phyloP scores from a whole-genome alignment of 1,140 invertebrate species.

The Drosophila malerkotliana region DNA sequence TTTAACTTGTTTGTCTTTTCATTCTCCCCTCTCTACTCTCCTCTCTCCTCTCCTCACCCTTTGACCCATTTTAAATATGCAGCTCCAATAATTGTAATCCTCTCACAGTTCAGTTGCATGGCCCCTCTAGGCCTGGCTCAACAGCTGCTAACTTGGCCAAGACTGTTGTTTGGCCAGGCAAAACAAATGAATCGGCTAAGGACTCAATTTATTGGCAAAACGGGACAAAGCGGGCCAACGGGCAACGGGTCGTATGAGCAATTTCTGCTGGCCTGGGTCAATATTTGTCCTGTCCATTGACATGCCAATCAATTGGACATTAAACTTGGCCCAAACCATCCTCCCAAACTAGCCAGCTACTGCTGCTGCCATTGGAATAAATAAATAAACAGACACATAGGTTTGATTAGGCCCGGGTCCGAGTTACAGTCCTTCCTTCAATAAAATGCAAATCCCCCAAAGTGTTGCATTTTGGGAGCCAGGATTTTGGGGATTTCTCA shows the following conservation, averaged over 20 bases:
- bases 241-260: slow-evolving; percentile 53
- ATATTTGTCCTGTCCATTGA: slow-evolving; percentile 58
- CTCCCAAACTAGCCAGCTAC: neutral
- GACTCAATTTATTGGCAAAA: slow-evolving; percentile 48
- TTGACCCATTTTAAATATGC: slow-evolving; percentile 24
- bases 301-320: slow-evolving; percentile 59
- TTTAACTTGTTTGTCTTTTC: slow-evolving; percentile 44
- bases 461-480: neutral
- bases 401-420: slow-evolving; percentile 53
- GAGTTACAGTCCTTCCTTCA: slow-evolving; percentile 19
- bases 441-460: slow-evolving; percentile 64
- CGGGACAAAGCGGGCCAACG: slow-evolving; percentile 30
- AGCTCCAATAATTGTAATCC: slow-evolving; percentile 41
- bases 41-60: neutral
- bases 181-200: slow-evolving; percentile 59
- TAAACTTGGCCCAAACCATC: slow-evolving; percentile 24
- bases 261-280: slow-evolving; percentile 36
- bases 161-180: slow-evolving; percentile 46
- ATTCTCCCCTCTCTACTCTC: neutral
- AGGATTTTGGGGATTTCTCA: neutral
- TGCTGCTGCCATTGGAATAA: slow-evolving; percentile 30
- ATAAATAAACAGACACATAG: slow-evolving; percentile 63
- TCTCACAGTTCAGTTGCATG: neutral
- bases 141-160: slow-evolving; percentile 32
- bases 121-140: neutral